Evolutionary conservation across 1,140 invertebrate species (phyloP).

Genomic region (Philotrypesis tridentata): DNA sequence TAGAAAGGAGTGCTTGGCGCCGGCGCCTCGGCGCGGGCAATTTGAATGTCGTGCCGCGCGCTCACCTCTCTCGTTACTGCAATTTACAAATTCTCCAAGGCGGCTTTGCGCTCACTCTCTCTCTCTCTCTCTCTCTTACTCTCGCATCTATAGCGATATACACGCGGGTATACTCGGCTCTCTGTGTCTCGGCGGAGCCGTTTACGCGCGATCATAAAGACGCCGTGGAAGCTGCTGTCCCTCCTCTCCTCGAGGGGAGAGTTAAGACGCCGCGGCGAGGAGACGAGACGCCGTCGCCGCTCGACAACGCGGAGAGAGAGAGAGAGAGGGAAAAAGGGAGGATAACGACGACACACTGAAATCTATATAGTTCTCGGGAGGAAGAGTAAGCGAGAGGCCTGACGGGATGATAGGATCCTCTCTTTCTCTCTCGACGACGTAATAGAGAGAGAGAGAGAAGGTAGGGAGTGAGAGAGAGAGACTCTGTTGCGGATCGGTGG

Average conservation of each 20-base stretch:
- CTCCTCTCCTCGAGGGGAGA: background rate
- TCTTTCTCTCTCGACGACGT: constrained; percentile 1
- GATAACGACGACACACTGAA: constrained; percentile 29
- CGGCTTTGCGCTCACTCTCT: background rate
- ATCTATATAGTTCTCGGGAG: constrained; percentile 7
- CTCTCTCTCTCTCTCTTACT: background rate
- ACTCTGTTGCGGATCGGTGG: too few species aligned
- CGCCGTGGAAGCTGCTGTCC: constrained; percentile 27
- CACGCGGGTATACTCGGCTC: too few species aligned
- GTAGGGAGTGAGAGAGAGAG: constrained; percentile 30
- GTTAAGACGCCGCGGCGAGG: background rate
- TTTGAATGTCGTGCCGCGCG: constrained; percentile 47
- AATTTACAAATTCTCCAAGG: constrained; percentile 66
- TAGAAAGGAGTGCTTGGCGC: background rate
- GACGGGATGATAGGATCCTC: constrained; percentile 46
- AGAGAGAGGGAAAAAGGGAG: constrained; percentile 17
- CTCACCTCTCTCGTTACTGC: constrained; percentile 66
- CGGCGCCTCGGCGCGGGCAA: constrained; percentile 37
- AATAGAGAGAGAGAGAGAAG: constrained; percentile 7
- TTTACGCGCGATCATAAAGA: constrained; percentile 49
- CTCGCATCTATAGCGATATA: constrained; percentile 42
- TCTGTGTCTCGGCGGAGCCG: background rate
- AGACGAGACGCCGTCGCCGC: constrained; percentile 4
- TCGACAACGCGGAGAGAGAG: background rate
- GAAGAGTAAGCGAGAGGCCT: constrained; percentile 18